Conservation (phyloP, 2,888 invertebrate species). For the Agrilus cyanescens region DNA sequence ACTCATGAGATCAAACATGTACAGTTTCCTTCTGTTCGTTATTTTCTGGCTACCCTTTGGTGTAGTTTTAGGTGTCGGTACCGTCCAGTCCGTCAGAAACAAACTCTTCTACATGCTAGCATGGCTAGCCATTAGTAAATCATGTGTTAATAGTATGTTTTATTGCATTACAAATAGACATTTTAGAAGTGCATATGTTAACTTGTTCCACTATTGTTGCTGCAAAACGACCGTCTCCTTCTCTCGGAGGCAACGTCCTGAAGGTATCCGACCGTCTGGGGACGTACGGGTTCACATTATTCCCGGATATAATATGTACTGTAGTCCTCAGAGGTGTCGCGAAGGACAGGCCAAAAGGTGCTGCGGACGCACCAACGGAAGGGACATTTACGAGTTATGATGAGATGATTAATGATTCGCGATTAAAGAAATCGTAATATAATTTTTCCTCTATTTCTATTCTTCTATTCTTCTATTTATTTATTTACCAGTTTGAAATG, state of each 20-base stretch:
- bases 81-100: slow-evolving; percentile 38
- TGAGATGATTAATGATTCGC: slow-evolving; percentile 26
- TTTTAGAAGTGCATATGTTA: slow-evolving; percentile 59
- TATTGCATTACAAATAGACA: slow-evolving; percentile 53
- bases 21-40: slow-evolving; percentile 50
- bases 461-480: too few species aligned
- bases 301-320: slow-evolving; percentile 56
- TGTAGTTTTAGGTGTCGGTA: slow-evolving; percentile 44
- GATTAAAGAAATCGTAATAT: too few species aligned
- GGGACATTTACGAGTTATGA: slow-evolving; percentile 46
- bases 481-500: too few species aligned
- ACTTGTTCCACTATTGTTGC: slow-evolving; percentile 68
- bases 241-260: slow-evolving; percentile 45
- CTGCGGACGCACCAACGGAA: slow-evolving; percentile 37
- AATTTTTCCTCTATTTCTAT: too few species aligned
- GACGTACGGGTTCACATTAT: slow-evolving; percentile 68
- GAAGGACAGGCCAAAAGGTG: slow-evolving; percentile 30
- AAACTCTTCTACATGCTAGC: slow-evolving; percentile 52
- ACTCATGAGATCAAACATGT: slow-evolving; percentile 50
- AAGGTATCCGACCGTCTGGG: slow-evolving; percentile 38
- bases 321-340: slow-evolving; percentile 43
- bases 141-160: slow-evolving; percentile 53
- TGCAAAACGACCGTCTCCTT: slow-evolving; percentile 65
- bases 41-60: slow-evolving; percentile 59
- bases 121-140: slow-evolving; percentile 59